Evolutionary conservation across 2,113 vertebrate species (phyloP), one percentile per base, ranked within the genome.

Genomic region (Pterocles burchelli): DNA sequence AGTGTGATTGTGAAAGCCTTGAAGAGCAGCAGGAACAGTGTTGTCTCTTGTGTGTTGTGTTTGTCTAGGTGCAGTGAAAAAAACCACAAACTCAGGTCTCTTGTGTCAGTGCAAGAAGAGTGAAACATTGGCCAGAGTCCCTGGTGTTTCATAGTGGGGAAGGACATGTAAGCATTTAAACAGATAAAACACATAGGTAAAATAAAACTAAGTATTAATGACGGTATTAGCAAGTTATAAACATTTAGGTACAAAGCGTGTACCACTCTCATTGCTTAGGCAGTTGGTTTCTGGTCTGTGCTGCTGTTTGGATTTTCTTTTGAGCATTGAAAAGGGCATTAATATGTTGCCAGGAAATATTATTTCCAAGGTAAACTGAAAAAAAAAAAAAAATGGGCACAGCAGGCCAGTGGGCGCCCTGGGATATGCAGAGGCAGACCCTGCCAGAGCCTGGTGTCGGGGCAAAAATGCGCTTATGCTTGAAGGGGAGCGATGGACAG

Each of bases 261-360:
- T 89, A 94, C 54, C 6, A 3, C 59, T 75, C 52, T 81, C 54
- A 19, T 76, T 67, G 46, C 76, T 89, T 26, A 88, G 61, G 36
- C 49, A 8, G 62, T 89, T 94, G 94, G 93, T 49, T 76, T 87
- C 57, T 87, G 58, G 49, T 93, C 34, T 72, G 25, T 87, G 72
- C 49, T 68, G 73, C 90, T 95, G 54, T 92, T 90, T 89, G 70
- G 49, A 55, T 86, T 93, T 94, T 89, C 81, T 92, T 84, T 79
- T 75, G 62, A 89, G 85, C 48, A 38, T 70, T 94, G 92, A 96
- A 96, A 97, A 94, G 89, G 55, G 49, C 90, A 95, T 96, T 97
- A 94, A 95, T 92, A 75, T 16, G 43, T 75, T 95, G 94, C 97
- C 95, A 96, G 93, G 88, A 97, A 97, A 95, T 92, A 93, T 41